These are phyloP conservation scores for Mesembrinibis cayennensis DNA, from an alignment of 2,113 vertebrate genomes.

Conservation along the genomic window DNA sequence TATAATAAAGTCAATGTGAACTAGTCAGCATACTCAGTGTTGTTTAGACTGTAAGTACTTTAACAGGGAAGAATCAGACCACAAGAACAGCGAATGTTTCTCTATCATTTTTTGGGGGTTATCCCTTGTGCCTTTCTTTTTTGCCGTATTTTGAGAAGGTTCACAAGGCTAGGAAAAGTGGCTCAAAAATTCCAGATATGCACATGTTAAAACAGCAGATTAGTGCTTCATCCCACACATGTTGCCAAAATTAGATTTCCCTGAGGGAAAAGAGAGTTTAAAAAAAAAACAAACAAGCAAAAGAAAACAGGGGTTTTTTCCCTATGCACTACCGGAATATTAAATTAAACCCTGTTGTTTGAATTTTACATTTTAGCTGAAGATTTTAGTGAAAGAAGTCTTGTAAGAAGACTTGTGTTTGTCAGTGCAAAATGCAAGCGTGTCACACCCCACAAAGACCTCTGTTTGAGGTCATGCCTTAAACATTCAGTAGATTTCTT, in stretches of 20 bases:
- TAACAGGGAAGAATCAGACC: background rate
- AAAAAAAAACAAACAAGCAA: background rate
- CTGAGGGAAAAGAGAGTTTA: background rate
- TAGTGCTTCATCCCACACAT: background rate
- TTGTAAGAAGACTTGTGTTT: background rate
- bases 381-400: background rate
- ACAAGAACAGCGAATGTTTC: background rate
- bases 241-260: slow-evolving; percentile 11
- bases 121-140: background rate
- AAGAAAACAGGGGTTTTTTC: background rate
- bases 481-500: background rate
- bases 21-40: background rate
- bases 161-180: background rate
- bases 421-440: background rate
- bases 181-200: slow-evolving; percentile 6
- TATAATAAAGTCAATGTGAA: background rate
- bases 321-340: background rate
- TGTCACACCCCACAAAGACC: background rate
- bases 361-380: background rate
- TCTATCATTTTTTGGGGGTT: background rate
- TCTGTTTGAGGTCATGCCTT: background rate
- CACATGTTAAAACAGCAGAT: background rate
- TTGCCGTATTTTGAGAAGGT: background rate
- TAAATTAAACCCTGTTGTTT: background rate
- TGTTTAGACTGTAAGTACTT: background rate